Conservation (phyloP, 2,797 vertebrate species). For the Microctenopoma steveboyesi region DNA sequence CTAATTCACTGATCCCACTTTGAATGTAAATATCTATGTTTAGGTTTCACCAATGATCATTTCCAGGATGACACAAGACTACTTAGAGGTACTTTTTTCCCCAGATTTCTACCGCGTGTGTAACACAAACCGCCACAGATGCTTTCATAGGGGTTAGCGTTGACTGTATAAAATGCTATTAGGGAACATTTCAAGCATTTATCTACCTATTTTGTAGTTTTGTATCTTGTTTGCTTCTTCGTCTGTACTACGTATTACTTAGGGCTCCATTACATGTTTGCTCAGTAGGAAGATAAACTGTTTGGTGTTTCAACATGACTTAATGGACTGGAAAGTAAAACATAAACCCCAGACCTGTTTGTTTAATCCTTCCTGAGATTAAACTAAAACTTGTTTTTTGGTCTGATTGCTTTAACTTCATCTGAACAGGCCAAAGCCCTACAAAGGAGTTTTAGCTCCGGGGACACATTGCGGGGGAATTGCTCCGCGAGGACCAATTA, state of each 20-base stretch:
- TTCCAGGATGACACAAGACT: slow-evolving; percentile 89
- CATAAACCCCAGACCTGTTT: not conserved
- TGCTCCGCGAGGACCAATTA: slow-evolving; percentile 48
- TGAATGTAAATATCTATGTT: slow-evolving; percentile 86
- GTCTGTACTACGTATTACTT: too few relatives aligned
- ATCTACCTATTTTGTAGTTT: not conserved
- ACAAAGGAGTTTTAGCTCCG: slow-evolving; percentile 11
- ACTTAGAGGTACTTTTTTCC: slow-evolving; percentile 84
- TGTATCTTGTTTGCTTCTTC: not conserved
- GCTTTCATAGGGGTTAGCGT: too few relatives aligned
- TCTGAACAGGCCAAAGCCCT: not conserved
- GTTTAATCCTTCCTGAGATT: slow-evolving; percentile 33
- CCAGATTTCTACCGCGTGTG: slow-evolving; percentile 33
- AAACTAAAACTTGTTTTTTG: slow-evolving; percentile 21
- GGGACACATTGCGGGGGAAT: slow-evolving; percentile 26
- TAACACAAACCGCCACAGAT: too few relatives aligned
- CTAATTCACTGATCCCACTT: slow-evolving; percentile 64
- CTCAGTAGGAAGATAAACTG: not conserved
- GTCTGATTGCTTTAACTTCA: slow-evolving; percentile 19
- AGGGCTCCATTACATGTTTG: not conserved
- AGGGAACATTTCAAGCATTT: not conserved
- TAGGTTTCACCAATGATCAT: slow-evolving; percentile 89
- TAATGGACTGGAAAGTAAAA: too few relatives aligned
- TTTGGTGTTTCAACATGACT: not conserved
- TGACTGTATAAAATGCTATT: not conserved